phyloP scores from a whole-genome alignment of 2,113 vertebrate genomes.

The Pangasianodon gigas region DNA sequence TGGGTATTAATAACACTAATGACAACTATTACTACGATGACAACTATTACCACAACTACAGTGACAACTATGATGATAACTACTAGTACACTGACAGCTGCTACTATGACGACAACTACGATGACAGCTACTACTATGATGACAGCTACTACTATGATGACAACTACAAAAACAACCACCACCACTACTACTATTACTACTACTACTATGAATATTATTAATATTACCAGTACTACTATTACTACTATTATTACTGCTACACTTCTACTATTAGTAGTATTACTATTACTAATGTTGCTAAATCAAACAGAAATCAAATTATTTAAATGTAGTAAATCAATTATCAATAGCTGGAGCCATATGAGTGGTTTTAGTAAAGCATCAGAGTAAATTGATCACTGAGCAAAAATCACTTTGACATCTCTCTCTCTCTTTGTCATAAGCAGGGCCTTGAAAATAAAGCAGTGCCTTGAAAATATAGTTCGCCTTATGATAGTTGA shows the following conservation, averaged over 20 bases:
- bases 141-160: not conserved
- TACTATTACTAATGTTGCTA: not conserved
- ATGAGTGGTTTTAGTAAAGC: not conserved
- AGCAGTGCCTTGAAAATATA: not conserved
- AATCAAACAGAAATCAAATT: not conserved
- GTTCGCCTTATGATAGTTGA: not conserved
- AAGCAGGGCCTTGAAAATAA: not conserved
- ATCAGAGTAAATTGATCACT: not conserved
- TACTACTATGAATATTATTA: too few relatives aligned
- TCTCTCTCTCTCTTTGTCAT: not conserved
- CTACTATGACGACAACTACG: not conserved
- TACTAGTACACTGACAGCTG: not conserved
- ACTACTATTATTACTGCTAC: not conserved
- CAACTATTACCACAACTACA: too few relatives aligned
- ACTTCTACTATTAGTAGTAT: not conserved
- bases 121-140: not conserved
- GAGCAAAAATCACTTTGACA: not conserved
- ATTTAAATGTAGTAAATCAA: not conserved
- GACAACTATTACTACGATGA: too few relatives aligned
- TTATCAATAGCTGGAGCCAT: not conserved
- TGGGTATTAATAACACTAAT: too few relatives aligned
- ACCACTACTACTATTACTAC: not conserved
- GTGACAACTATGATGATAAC: too few relatives aligned
- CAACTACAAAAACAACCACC: too few relatives aligned
- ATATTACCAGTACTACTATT: too few relatives aligned